These are phyloP conservation scores for Amphimedon queenslandica DNA, from an alignment of 37 sponge, comb jelly and placozoan species.

Conservation along the genomic window DNA sequence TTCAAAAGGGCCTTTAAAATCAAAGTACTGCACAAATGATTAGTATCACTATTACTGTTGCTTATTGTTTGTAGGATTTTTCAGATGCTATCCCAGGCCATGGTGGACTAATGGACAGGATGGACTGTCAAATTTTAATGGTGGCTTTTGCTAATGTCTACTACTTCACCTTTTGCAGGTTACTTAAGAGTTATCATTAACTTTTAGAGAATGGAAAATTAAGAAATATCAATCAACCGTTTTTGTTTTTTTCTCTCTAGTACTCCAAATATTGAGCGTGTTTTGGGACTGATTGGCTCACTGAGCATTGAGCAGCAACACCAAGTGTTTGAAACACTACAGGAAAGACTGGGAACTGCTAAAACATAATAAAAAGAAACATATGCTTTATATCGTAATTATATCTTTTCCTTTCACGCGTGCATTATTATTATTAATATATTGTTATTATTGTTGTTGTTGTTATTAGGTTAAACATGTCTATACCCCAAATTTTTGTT, in stretches of 20 bases:
- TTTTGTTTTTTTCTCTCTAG: too few relatives aligned
- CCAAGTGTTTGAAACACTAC: slow-evolving; percentile 11
- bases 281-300: slow-evolving; percentile 26
- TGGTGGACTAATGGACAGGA: slow-evolving; percentile 94
- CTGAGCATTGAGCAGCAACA: slow-evolving; percentile 36
- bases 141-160: slow-evolving; percentile 93
- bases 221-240: too few relatives aligned
- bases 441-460: too few relatives aligned
- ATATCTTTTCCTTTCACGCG: too few relatives aligned
- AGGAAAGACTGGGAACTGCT: not conserved
- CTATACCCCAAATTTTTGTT: too few relatives aligned
- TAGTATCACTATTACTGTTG: not conserved
- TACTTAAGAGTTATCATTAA: not conserved
- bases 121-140: slow-evolving; percentile 97
- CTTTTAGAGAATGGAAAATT: too few relatives aligned
- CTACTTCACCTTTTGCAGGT: slow-evolving; percentile 89
- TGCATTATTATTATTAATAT: too few relatives aligned
- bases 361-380: not conserved
- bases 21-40: slow-evolving; percentile 48
- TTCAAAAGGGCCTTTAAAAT: slow-evolving; percentile 95
- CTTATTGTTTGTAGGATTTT: slow-evolving; percentile 71
- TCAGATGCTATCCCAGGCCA: slow-evolving; percentile 96
- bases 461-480: too few relatives aligned
- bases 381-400: too few relatives aligned
- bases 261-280: slow-evolving; percentile 30